Conservation (phyloP, 2,888 invertebrate genomes). For the Patella pellucida region DNA sequence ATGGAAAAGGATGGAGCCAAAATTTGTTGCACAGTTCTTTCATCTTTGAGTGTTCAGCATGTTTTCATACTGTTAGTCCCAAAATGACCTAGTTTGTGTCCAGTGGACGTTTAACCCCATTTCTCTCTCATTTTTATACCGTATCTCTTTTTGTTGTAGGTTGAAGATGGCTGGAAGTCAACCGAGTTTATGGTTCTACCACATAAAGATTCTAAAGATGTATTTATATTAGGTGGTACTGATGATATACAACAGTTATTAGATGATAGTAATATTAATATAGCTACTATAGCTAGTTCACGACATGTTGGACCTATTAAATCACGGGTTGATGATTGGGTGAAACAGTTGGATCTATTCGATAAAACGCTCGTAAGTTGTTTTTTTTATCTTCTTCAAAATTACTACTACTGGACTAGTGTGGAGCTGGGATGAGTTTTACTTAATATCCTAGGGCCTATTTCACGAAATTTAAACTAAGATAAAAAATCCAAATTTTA, state of each 20-base stretch:
- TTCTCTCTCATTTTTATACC: too few species aligned
- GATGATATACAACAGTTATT: conserved; percentile 86
- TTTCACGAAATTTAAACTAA: too few species aligned
- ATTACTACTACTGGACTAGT: too few species aligned
- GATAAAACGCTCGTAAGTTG: conserved; percentile 83
- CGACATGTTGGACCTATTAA: conserved; percentile 88
- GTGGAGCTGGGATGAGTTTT: too few species aligned
- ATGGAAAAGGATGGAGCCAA: too few species aligned
- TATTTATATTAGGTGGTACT: conserved; percentile 85
- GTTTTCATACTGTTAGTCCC: too few species aligned
- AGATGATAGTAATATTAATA: conserved; percentile 89
- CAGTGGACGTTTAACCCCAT: too few species aligned
- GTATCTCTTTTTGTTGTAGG: conserved; percentile 71
- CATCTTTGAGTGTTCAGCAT: too few species aligned
- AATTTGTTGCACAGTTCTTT: too few species aligned
- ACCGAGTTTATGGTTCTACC: conserved; percentile 83
- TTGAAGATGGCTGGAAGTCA: conserved; percentile 87
- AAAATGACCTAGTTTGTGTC: too few species aligned
- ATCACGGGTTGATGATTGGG: conserved; percentile 86
- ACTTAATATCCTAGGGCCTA: too few species aligned
- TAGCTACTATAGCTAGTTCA: conserved; percentile 89
- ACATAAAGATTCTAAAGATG: conserved; percentile 87
- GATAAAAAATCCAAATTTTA: too few species aligned
- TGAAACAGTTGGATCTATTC: conserved; percentile 82
- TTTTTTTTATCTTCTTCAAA: conserved; percentile 1